Percentiles rank a stretch among this genome's conserved stretches.
phyloP scores from a whole-genome alignment of 2,888 invertebrate genomes.

The Teleiodes luculella region DNA sequence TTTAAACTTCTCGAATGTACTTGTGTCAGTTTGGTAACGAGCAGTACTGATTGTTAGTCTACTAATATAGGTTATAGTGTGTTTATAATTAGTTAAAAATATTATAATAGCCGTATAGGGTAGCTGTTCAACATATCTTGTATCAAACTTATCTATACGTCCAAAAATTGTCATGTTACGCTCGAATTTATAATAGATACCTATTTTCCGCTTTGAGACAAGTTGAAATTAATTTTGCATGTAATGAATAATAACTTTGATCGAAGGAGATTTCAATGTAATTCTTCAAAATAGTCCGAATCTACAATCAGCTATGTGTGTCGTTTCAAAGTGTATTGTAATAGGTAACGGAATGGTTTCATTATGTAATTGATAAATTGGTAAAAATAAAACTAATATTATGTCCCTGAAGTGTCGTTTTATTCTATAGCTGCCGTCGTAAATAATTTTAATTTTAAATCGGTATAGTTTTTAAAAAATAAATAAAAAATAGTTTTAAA shows the following conservation, averaged over 20 bases:
- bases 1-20: background rate
- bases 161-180: constrained; percentile 24
- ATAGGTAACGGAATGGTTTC: constrained; percentile 29
- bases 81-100: constrained; percentile 34
- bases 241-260: too few relatives aligned
- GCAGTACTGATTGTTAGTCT: constrained; percentile 47
- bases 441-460: too few relatives aligned
- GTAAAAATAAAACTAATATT: constrained; percentile 53
- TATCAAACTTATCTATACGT: constrained; percentile 32
- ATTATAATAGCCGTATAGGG: constrained; percentile 31
- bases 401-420: constrained; percentile 36
- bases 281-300: background rate
- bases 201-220: constrained; percentile 10
- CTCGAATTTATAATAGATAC: constrained; percentile 22
- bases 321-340: constrained; percentile 34
- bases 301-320: constrained; percentile 31
- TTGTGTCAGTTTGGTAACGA: constrained; percentile 35
- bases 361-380: constrained; percentile 31
- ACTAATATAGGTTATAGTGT: constrained; percentile 35
- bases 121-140: constrained; percentile 46
- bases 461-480: too few relatives aligned
- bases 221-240: background rate
- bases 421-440: too few relatives aligned
- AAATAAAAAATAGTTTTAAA: too few relatives aligned
- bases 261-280: too few relatives aligned